A percentile compares a stretch with the other conserved stretches of the same genome.
phyloP scores from a whole-genome alignment of 1,140 invertebrate species.

The Brachionus paranguensis region DNA sequence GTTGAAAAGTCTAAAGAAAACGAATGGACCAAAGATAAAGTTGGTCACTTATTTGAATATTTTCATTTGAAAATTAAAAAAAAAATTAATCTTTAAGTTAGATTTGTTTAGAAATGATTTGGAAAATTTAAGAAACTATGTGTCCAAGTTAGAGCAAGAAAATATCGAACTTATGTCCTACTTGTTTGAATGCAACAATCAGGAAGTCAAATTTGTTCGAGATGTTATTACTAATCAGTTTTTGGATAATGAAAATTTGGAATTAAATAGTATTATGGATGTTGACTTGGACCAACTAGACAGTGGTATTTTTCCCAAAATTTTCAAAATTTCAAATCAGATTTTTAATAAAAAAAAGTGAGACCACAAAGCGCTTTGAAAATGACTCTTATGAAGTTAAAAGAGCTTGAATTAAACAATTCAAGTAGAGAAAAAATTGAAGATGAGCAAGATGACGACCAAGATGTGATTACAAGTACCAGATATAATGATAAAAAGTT shows the following conservation, averaged over 20 bases:
- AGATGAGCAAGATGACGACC: neutral
- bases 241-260: slow-evolving; percentile 30
- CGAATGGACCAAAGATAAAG: slow-evolving; percentile 17
- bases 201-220: neutral
- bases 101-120: slow-evolving; percentile 5
- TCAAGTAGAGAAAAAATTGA: neutral
- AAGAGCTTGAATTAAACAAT: neutral
- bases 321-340: neutral
- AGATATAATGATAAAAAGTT: neutral
- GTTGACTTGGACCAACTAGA: slow-evolving; percentile 20
- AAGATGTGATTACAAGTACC: neutral
- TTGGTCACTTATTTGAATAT: neutral
- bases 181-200: slow-evolving; percentile 36
- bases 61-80: neutral
- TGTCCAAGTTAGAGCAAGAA: neutral
- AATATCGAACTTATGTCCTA: slow-evolving; percentile 5
- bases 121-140: neutral
- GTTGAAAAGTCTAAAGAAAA: slow-evolving; percentile 22
- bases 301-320: neutral
- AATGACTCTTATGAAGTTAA: neutral
- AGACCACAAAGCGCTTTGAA: slow-evolving; percentile 19
- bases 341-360: neutral
- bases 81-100: neutral
- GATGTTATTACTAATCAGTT: neutral
- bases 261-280: slow-evolving; percentile 1